phyloP scores from a whole-genome alignment of 2,888 invertebrate species.

The Adelphocoris suturalis region DNA sequence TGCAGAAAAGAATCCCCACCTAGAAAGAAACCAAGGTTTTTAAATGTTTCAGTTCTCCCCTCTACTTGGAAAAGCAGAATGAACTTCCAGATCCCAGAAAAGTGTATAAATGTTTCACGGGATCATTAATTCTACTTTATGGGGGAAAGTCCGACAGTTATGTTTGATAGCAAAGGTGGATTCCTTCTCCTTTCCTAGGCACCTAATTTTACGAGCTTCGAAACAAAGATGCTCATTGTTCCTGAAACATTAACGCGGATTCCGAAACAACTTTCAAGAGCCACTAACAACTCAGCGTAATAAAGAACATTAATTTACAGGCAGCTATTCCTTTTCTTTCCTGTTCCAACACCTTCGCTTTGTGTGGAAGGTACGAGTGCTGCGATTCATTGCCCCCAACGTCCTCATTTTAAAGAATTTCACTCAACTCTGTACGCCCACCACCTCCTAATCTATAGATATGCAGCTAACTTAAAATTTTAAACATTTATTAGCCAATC shows the following conservation, averaged over 20 bases:
- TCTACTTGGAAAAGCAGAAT: slow-evolving; percentile 4
- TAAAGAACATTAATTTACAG: slow-evolving; percentile 30
- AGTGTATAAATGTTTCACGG: slow-evolving; percentile 39
- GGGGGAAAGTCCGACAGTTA: slow-evolving; percentile 16
- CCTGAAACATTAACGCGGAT: slow-evolving; percentile 42
- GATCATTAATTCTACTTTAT: slow-evolving; percentile 29
- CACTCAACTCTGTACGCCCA: too few relatives aligned
- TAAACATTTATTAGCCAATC: too few relatives aligned
- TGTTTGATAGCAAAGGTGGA: slow-evolving; percentile 39
- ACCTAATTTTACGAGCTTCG: slow-evolving; percentile 1
- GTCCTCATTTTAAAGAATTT: too few relatives aligned
- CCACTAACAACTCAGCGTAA: slow-evolving; percentile 34
- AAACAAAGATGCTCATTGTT: slow-evolving; percentile 28
- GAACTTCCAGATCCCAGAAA: slow-evolving; percentile 35
- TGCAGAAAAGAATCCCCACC: neutral
- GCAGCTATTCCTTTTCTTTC: neutral
- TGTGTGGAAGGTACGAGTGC: too few relatives aligned
- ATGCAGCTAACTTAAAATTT: too few relatives aligned
- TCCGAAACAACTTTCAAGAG: slow-evolving; percentile 32
- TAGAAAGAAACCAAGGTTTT: neutral
- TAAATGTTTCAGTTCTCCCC: neutral
- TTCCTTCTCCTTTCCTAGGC: slow-evolving; percentile 21
- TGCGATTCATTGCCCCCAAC: too few relatives aligned
- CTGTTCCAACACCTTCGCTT: neutral
- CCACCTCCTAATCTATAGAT: too few relatives aligned